phyloP scores from a whole-genome alignment of 2,113 vertebrate species.

The Ellobius talpinus region DNA sequence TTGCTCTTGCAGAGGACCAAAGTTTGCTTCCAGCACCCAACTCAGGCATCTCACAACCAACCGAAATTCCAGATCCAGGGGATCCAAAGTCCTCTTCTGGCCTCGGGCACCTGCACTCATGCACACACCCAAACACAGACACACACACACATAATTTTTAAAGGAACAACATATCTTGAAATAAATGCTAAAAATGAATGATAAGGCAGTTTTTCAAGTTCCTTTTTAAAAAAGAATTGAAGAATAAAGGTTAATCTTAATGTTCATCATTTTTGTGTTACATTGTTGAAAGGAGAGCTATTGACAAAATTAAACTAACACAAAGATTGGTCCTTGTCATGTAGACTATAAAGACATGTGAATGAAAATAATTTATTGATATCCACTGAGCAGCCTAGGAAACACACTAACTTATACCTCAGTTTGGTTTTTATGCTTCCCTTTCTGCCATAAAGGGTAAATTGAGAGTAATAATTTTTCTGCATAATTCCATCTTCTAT shows the following conservation, averaged over 20 bases:
- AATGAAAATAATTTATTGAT: slow-evolving; percentile 34
- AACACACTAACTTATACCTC: neutral
- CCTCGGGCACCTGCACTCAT: neutral
- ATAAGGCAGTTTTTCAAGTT: neutral
- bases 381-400: neutral
- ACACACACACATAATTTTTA: neutral
- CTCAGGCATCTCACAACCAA: neutral
- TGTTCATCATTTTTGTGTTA: neutral
- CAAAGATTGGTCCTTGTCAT: neutral
- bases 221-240: neutral
- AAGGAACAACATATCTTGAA: neutral
- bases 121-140: neutral
- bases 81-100: neutral
- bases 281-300: neutral
- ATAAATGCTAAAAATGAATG: neutral
- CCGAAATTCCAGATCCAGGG: neutral
- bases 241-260: neutral
- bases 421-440: neutral
- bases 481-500: neutral
- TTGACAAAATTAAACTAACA: neutral
- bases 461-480: neutral
- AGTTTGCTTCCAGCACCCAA: neutral
- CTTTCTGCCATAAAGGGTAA: slow-evolving; percentile 21
- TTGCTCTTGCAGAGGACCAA: neutral
- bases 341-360: neutral